phyloP scores from a whole-genome alignment of 1,140 invertebrate species.

The Drosophila ficusphila region DNA sequence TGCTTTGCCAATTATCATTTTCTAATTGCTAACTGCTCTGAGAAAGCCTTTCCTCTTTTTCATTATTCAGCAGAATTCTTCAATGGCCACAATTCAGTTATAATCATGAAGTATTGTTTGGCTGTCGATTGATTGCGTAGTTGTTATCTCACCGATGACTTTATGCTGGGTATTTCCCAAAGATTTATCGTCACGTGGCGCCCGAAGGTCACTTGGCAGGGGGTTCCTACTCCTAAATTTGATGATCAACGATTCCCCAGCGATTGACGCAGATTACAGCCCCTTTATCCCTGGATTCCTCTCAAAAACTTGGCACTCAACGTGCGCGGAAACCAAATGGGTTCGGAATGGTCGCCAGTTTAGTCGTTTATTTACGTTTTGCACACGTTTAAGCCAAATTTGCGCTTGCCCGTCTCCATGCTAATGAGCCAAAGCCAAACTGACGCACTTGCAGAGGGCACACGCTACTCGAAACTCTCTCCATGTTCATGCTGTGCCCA shows the following conservation, averaged over 20 bases:
- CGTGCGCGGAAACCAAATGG: constrained; percentile 28
- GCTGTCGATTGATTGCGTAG: constrained; percentile 8
- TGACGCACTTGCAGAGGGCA: constrained; percentile 37
- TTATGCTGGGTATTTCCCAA: constrained; percentile 45
- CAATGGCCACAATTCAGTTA: constrained; percentile 1
- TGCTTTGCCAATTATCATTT: too few species aligned
- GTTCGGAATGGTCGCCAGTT: constrained; percentile 13
- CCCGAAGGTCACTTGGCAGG: background rate
- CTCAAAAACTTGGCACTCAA: constrained; percentile 8
- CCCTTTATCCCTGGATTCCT: background rate
- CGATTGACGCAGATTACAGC: constrained; percentile 29
- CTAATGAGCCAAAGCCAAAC: constrained; percentile 21
- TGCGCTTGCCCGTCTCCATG: constrained; percentile 27
- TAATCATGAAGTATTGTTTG: constrained; percentile 17
- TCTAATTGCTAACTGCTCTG: too few species aligned
- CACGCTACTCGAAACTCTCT: background rate
- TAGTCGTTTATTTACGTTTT: constrained; percentile 43
- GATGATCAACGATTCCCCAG: background rate
- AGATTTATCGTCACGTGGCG: constrained; percentile 16
- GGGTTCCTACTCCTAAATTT: background rate
- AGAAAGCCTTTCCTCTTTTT: constrained; percentile 13
- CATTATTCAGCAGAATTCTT: background rate
- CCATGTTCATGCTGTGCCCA: constrained; percentile 12
- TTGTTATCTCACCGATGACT: constrained; percentile 32
- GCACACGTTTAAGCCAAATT: constrained; percentile 39